These are phyloP conservation scores for Diadegma fenestrale DNA, from an alignment of 2,888 invertebrate species.

Conservation along the genomic window DNA sequence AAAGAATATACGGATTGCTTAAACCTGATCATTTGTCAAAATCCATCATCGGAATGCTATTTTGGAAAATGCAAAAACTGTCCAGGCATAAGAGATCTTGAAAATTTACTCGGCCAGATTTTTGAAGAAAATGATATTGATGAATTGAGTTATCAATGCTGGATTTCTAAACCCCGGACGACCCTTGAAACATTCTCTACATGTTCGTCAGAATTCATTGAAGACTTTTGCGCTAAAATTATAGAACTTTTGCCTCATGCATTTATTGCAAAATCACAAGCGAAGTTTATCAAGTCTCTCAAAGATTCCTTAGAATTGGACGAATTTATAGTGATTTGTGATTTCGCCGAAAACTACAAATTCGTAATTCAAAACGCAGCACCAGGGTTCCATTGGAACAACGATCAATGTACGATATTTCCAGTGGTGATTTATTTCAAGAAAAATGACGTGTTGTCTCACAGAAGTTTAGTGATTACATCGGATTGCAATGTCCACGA, in stretches of 20 bases:
- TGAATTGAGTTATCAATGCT: too few relatives aligned
- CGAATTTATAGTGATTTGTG: too few relatives aligned
- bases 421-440: slow-evolving; percentile 68
- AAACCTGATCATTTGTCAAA: too few relatives aligned
- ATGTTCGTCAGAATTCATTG: slow-evolving; percentile 9
- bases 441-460: not conserved
- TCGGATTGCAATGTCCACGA: slow-evolving; percentile 69
- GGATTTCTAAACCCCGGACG: too few relatives aligned
- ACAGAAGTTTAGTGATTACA: slow-evolving; percentile 36
- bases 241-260: too few relatives aligned
- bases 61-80: not conserved
- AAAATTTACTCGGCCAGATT: not conserved
- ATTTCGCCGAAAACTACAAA: too few relatives aligned
- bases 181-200: not conserved
- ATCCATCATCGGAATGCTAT: not conserved
- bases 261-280: too few relatives aligned
- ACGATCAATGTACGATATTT: slow-evolving; percentile 66
- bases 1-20: not conserved
- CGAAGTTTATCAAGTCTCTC: too few relatives aligned
- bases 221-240: not conserved
- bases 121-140: not conserved
- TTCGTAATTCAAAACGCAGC: too few relatives aligned
- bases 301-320: too few relatives aligned
- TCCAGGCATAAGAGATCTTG: not conserved
- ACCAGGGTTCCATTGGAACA: slow-evolving; percentile 72